Percentiles rank a stretch among this genome's conserved stretches.
phyloP scores from a whole-genome alignment of 1,140 invertebrate species.

The Goniozus legneri region DNA sequence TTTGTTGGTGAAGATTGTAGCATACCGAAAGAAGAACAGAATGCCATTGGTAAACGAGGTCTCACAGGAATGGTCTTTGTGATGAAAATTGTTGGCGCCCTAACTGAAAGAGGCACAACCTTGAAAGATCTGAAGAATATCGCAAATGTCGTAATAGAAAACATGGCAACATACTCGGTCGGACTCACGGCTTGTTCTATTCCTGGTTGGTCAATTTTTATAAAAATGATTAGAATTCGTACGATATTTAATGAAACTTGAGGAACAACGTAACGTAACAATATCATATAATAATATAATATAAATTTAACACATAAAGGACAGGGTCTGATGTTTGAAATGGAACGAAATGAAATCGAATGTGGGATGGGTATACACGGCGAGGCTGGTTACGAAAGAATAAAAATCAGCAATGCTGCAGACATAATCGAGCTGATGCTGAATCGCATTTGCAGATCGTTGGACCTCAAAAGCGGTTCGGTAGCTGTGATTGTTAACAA shows the following conservation, averaged over 20 bases:
- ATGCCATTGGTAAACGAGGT: constrained; percentile 67
- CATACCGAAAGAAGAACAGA: constrained; percentile 57
- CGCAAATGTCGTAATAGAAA: constrained; percentile 49
- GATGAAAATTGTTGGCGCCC: constrained; percentile 73
- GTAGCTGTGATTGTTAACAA: constrained; percentile 77
- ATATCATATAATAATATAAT: neutral
- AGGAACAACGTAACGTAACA: neutral
- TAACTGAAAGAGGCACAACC: constrained; percentile 62
- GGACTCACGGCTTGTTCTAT: constrained; percentile 69
- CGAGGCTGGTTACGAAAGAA: constrained; percentile 75
- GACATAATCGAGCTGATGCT: constrained; percentile 54
- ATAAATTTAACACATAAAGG: too few relatives aligned
- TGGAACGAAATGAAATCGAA: constrained; percentile 70
- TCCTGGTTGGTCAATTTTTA: constrained; percentile 55
- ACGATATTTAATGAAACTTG: neutral
- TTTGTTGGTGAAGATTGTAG: constrained; percentile 73
- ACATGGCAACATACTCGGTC: constrained; percentile 71
- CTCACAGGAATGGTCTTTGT: constrained; percentile 72
- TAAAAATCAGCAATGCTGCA: constrained; percentile 58
- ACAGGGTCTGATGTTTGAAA: constrained; percentile 62
- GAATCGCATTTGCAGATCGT: constrained; percentile 49
- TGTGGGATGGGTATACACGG: constrained; percentile 83
- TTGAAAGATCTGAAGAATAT: constrained; percentile 56
- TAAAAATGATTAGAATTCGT: constrained; percentile 6
- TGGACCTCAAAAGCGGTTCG: constrained; percentile 55